Percentiles rank a stretch among this genome's conserved stretches.
Conservation (phyloP, 2,888 invertebrate species). For the Hedychridium roseum region DNA sequence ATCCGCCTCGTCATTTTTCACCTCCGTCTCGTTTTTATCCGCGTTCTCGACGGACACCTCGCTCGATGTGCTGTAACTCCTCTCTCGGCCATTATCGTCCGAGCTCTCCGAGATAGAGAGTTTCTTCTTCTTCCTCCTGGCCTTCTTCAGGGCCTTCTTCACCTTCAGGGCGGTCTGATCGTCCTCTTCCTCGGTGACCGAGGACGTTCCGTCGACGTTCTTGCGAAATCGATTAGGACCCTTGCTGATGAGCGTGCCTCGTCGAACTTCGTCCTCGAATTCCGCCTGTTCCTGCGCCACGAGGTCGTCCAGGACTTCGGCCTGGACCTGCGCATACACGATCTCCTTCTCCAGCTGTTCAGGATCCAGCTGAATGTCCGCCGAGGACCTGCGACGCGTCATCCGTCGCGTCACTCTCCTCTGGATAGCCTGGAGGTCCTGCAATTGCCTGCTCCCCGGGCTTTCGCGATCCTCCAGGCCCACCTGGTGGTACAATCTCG, state of each 20-base stretch:
- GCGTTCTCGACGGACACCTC: constrained; percentile 18
- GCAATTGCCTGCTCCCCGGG: constrained; percentile 4
- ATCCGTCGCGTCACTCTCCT: constrained; percentile 52
- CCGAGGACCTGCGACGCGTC: constrained; percentile 56
- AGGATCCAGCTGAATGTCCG: constrained; percentile 51
- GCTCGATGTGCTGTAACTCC: constrained; percentile 8
- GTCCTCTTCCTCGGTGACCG: constrained; percentile 17
- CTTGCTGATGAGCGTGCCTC: constrained; percentile 45
- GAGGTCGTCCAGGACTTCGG: constrained; percentile 55
- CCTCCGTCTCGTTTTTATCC: constrained; percentile 1
- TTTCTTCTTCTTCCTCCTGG: constrained; percentile 32
- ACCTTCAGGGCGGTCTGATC: constrained; percentile 9
- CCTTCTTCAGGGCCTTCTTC: constrained; percentile 28
- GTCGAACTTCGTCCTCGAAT: constrained; percentile 50
- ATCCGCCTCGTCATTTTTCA: background rate
- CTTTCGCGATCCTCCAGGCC: constrained; percentile 30
- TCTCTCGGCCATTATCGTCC: background rate
- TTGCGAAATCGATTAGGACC: constrained; percentile 16
- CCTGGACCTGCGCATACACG: constrained; percentile 55
- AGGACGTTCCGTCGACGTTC: constrained; percentile 3
- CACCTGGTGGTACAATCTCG: constrained; percentile 38
- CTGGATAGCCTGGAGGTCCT: constrained; percentile 41
- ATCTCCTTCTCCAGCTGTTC: constrained; percentile 53
- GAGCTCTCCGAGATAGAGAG: constrained; percentile 7
- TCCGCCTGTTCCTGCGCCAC: constrained; percentile 60